phyloP scores from a whole-genome alignment of 2,888 invertebrate genomes.

The Syrphus vitripennis region DNA sequence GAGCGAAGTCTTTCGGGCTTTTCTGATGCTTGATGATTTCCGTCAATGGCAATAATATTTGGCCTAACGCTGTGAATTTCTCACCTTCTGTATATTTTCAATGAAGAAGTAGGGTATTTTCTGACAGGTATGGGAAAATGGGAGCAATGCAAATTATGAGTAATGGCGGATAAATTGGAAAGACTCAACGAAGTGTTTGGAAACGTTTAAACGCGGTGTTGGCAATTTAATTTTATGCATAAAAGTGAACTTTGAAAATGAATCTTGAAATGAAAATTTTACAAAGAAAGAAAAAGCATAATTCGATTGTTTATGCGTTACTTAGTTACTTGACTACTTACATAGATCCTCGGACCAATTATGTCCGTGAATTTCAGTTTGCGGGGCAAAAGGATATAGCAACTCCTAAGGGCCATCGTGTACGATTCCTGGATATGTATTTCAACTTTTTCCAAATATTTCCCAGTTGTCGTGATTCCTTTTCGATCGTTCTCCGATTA shows the following conservation, averaged over 20 bases:
- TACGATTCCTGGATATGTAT: too few species aligned
- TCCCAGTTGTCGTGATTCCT: too few species aligned
- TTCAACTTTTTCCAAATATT: too few species aligned
- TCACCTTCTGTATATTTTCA: conserved; percentile 28
- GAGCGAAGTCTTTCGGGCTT: neutral
- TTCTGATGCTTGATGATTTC: neutral
- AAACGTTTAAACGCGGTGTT: neutral
- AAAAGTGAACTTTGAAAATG: neutral
- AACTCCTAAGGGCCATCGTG: too few species aligned
- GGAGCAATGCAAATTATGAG: conserved; percentile 31
- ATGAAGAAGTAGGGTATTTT: neutral
- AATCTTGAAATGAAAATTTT: too few species aligned
- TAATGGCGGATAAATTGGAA: neutral
- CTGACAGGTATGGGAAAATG: neutral
- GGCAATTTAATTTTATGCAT: neutral
- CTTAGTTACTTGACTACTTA: too few species aligned
- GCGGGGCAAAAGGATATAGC: too few species aligned
- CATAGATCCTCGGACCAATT: too few species aligned
- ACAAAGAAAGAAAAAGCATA: too few species aligned
- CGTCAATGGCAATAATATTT: conserved; percentile 61
- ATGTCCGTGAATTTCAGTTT: too few species aligned
- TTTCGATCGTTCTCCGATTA: too few species aligned
- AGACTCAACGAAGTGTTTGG: neutral
- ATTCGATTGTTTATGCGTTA: too few species aligned
- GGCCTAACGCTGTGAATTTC: conserved; percentile 31